phyloP scores from a whole-genome alignment of 92 coral and sea anemone species.

The Micromussa lordhowensis region DNA sequence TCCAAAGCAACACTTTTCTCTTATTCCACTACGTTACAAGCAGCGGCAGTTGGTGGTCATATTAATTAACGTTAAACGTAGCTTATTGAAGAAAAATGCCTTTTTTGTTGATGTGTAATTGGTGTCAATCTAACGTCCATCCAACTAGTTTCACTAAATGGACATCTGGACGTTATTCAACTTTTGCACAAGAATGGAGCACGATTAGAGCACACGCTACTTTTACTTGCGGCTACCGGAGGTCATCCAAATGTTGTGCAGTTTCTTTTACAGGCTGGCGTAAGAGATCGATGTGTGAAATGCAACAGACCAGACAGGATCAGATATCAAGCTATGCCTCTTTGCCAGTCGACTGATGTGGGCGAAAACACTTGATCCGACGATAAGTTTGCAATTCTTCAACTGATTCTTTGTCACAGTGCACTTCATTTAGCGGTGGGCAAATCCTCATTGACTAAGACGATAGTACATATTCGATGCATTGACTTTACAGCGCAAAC shows the following conservation, averaged over 20 bases:
- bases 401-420: no score
- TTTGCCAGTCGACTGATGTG: not conserved
- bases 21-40: slow-evolving; percentile 70
- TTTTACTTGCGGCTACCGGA: slow-evolving; percentile 77
- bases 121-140: slow-evolving; percentile 53
- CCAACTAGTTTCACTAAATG: slow-evolving; percentile 72
- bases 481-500: slow-evolving; percentile 70
- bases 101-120: slow-evolving; percentile 21
- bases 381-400: slow-evolving; percentile 44
- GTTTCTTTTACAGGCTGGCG: slow-evolving; percentile 66
- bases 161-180: slow-evolving; percentile 56
- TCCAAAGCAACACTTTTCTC: slow-evolving; percentile 63
- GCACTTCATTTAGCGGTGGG: slow-evolving; percentile 83
- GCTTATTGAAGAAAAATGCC: slow-evolving; percentile 43
- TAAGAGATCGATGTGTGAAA: no score
- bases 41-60: slow-evolving; percentile 70
- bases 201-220: slow-evolving; percentile 32
- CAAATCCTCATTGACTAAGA: slow-evolving; percentile 37
- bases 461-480: slow-evolving; percentile 45
- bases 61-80: slow-evolving; percentile 34
- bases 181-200: slow-evolving; percentile 46
- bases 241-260: slow-evolving; percentile 59
- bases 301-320: not conserved
- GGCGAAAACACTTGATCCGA: slow-evolving; percentile 11
- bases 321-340: not conserved